Evolutionary conservation across 2,797 vertebrate genomes (phyloP).

Genomic region (Nothura maculosa): DNA sequence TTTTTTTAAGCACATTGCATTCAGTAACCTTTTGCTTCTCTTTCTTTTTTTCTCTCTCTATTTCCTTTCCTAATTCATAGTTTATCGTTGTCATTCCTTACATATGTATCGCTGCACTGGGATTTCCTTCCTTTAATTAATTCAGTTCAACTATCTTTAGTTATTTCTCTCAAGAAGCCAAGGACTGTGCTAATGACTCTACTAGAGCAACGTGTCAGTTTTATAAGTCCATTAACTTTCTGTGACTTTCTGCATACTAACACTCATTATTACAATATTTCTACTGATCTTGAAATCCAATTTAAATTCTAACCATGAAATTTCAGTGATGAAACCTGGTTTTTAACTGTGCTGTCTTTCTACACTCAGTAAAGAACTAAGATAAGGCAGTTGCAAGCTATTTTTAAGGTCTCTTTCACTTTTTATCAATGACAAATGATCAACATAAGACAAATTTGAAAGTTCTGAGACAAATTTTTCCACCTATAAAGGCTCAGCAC

Average conservation of each 20-base stretch:
- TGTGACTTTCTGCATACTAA: conserved; percentile 86
- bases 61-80: conserved; percentile 17
- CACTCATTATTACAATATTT: conserved; percentile 79
- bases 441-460: neutral
- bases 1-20: neutral
- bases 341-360: conserved; percentile 45
- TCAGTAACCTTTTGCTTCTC: neutral
- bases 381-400: conserved; percentile 6
- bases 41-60: neutral
- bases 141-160: conserved; percentile 36
- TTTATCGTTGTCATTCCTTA: conserved; percentile 18
- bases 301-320: conserved; percentile 67
- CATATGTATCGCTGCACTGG: neutral
- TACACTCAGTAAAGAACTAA: neutral
- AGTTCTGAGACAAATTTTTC: neutral
- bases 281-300: conserved; percentile 52
- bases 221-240: conserved; percentile 92
- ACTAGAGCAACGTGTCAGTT: conserved; percentile 84
- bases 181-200: conserved; percentile 86
- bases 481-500: neutral
- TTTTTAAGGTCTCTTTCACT: conserved; percentile 37
- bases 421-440: conserved; percentile 35
- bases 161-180: conserved; percentile 62
- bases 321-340: neutral
- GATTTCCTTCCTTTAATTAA: conserved; percentile 56